These are phyloP conservation scores for Propithecus coquereli DNA, from an alignment of 2,113 vertebrate genomes.

Conservation along the genomic window DNA sequence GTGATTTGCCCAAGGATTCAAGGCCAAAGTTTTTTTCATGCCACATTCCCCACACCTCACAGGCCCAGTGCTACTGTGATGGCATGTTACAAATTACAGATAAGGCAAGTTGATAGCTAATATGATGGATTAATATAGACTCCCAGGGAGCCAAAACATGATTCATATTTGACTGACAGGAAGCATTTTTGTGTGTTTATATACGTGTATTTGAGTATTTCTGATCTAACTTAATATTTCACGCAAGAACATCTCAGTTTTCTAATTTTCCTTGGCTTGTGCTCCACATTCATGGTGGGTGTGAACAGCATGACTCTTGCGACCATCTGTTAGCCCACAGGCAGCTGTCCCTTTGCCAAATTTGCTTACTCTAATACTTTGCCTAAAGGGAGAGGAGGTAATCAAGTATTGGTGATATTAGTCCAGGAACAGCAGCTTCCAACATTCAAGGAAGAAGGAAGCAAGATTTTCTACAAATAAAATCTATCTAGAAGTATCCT, in stretches of 20 bases:
- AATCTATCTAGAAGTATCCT: neutral
- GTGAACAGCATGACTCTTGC: constrained; percentile 13
- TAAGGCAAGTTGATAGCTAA: neutral
- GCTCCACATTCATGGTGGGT: neutral
- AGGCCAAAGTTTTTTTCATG: neutral
- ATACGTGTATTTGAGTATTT: neutral
- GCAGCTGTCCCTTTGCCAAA: neutral
- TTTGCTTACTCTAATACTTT: constrained; percentile 9
- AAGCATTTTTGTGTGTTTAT: neutral
- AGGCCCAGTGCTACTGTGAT: neutral
- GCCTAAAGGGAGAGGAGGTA: neutral
- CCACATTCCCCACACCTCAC: accelerated
- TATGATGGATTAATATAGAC: neutral
- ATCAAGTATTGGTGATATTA: neutral
- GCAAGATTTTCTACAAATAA: neutral
- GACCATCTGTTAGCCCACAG: constrained; percentile 42
- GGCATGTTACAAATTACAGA: neutral
- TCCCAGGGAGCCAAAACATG: neutral
- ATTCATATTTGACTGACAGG: neutral
- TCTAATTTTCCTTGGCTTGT: constrained; percentile 1
- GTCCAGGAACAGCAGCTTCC: neutral
- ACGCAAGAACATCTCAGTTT: neutral
- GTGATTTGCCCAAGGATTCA: neutral
- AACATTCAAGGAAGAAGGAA: neutral
- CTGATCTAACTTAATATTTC: neutral